phyloP scores from a whole-genome alignment of 2,797 vertebrate genomes.

The Adelosebastes latens region DNA sequence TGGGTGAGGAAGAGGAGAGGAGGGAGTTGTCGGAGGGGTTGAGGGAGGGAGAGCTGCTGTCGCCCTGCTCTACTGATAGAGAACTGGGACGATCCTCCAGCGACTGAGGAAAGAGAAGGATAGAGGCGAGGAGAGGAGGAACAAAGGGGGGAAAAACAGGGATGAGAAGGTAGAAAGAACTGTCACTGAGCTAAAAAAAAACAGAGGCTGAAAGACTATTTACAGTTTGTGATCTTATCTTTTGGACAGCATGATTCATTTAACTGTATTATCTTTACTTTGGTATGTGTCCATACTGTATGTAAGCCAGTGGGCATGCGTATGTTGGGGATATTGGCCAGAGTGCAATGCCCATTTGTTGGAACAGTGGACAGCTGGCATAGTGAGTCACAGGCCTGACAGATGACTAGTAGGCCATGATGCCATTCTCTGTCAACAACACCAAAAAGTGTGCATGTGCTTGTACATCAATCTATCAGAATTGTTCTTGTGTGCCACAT shows the following conservation, averaged over 20 bases:
- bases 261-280: neutral
- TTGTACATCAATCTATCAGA: conserved; percentile 10
- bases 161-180: neutral
- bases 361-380: conserved; percentile 70
- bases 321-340: conserved; percentile 22
- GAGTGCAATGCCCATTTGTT: conserved; percentile 47
- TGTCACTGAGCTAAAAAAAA: neutral
- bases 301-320: conserved; percentile 20
- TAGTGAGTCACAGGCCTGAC: conserved; percentile 66
- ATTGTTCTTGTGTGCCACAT: conserved; percentile 35
- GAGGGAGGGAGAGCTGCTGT: conserved; percentile 95
- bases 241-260: neutral
- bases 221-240: neutral
- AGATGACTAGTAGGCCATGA: conserved; percentile 64
- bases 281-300: neutral
- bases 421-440: conserved; percentile 59
- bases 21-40: conserved; percentile 97
- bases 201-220: neutral
- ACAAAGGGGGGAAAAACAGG: neutral
- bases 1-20: conserved; percentile 95
- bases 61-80: conserved; percentile 92
- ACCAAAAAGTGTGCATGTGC: conserved; percentile 10
- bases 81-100: conserved; percentile 97
- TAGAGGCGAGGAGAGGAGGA: neutral
- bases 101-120: conserved; percentile 76